These are phyloP conservation scores for Bungarus multicinctus DNA, from an alignment of 2,113 vertebrate genomes.

Conservation along the genomic window DNA sequence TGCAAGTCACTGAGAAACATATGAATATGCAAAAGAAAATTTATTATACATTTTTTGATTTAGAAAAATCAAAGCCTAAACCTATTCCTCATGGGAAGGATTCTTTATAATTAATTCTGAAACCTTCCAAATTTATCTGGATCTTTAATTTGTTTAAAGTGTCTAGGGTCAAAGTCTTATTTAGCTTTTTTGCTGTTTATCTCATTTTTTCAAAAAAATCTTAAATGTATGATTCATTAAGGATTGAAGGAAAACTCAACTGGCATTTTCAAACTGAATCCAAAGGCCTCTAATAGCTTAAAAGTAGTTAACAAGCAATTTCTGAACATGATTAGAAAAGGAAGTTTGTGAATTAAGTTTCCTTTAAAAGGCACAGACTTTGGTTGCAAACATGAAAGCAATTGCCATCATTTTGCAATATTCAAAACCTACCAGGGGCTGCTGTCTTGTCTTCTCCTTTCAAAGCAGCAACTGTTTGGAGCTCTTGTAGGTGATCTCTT, in stretches of 20 bases:
- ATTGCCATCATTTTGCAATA: neutral
- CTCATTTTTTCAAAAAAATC: neutral
- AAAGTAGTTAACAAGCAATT: neutral
- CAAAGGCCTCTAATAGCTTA: neutral
- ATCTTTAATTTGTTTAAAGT: neutral
- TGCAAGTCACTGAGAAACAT: neutral
- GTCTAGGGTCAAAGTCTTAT: neutral
- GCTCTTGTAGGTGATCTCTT: neutral
- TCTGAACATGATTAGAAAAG: neutral
- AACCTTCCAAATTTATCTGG: neutral
- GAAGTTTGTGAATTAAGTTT: neutral
- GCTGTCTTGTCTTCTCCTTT: neutral
- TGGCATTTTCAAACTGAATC: neutral
- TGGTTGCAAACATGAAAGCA: neutral
- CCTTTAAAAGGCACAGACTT: neutral
- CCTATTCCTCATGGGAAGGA: neutral
- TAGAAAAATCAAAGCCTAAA: neutral
- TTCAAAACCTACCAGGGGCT: neutral
- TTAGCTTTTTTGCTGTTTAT: neutral
- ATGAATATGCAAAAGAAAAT: neutral
- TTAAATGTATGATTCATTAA: neutral
- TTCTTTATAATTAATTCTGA: neutral
- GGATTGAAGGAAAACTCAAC: neutral
- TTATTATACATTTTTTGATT: neutral
- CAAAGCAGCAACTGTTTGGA: neutral